Evolutionary conservation across 37 sponge, comb jelly and placozoan species (phyloP), one percentile per base, ranked within the genome.

Genomic region (Beroe ovata): DNA sequence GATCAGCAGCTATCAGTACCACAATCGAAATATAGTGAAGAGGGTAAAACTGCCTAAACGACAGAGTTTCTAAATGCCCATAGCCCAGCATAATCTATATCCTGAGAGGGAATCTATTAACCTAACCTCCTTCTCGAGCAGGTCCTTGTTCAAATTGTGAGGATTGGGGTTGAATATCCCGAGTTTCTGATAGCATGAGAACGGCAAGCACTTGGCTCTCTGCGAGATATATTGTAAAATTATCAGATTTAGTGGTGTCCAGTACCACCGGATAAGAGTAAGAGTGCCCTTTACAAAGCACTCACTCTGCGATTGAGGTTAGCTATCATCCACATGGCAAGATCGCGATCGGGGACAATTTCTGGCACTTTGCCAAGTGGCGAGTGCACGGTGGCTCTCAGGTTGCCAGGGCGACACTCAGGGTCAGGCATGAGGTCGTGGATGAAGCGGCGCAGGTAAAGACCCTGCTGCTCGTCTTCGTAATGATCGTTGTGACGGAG

Each of bases 91-190:
- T n/a, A n/a, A n/a, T n/a, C n/a, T n/a, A n/a, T n/a, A n/a, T n/a
- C n/a, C n/a, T n/a, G n/a, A n/a, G n/a, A n/a, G n/a, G n/a, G n/a
- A n/a, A n/a, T n/a, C n/a, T n/a, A n/a, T n/a, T n/a, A n/a, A n/a
- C n/a, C 18, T 8, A 21, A 77, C 84, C 54, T 77, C 84, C 41
- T 77, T 77, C 22, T 77, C 54, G 28, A 77, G 84, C 22, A 77
- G 21, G 28, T 77, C 84, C 25, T 35, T 42, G 54, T 77, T 77
- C 6, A 77, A 25, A 29, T 77, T 42, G n/a, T 21, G n/a, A 21
- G 26, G 84, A 2, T 77, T 33, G 20, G 8, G 38, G 42, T 11
- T 42, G 54, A 77, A 36, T 0, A 77, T 30, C 29, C 84, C 84
- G 3, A 77, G 84, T 3, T 77, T 42, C 14, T 77, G 33, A 8